phyloP scores from a whole-genome alignment of 2,113 vertebrate species.

The Bombycilla garrulus region DNA sequence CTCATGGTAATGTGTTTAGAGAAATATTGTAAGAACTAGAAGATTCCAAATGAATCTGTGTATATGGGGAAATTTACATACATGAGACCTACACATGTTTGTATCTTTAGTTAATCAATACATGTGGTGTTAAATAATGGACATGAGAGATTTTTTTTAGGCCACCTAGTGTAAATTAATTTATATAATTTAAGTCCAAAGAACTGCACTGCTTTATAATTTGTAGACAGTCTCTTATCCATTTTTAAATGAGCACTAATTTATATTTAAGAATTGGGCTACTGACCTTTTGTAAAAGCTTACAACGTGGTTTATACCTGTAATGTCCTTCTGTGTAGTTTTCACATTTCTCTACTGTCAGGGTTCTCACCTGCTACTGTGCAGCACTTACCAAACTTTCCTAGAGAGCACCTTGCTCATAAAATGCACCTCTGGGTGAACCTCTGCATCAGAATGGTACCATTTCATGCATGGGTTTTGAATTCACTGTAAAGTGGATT shows the following conservation, averaged over 20 bases:
- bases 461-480: not conserved
- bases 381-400: not conserved
- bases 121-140: not conserved
- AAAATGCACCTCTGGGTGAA: not conserved
- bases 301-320: not conserved
- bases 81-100: accelerated
- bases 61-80: not conserved
- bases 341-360: not conserved
- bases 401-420: not conserved
- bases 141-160: not conserved
- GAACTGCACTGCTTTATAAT: not conserved
- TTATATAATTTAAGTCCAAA: not conserved
- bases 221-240: not conserved
- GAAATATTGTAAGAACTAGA: not conserved
- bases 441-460: not conserved
- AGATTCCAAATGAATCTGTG: not conserved
- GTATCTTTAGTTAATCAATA: not conserved
- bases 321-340: not conserved
- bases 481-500: not conserved
- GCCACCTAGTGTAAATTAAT: not conserved
- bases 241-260: not conserved
- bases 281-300: not conserved
- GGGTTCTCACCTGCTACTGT: not conserved
- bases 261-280: not conserved
- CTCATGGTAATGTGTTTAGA: not conserved